Evolutionary conservation across 2,113 vertebrate genomes (phyloP), one percentile per base, ranked within the genome.

Genomic region (Gyps fulvus): DNA sequence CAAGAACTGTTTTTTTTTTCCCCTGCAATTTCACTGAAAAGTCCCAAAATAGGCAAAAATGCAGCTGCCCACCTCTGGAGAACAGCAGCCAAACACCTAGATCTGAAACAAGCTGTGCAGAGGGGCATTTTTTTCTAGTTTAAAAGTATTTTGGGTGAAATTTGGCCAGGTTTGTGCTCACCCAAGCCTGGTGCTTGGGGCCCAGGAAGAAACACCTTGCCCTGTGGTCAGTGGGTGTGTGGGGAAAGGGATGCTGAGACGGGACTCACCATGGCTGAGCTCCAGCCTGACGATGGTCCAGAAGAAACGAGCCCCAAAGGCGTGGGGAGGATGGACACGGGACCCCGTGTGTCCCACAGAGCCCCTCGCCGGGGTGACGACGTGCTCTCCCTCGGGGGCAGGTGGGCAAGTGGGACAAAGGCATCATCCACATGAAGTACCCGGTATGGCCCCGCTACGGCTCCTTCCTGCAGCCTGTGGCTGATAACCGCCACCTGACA

Each of bases 401-500:
- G 99, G 99, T 99, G 95, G 99, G 99, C 70, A 99, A 98, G 93
- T 99, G 98, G 89, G 99, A 99, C 94, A 98, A 96, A 26, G 99
- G 99, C 14, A 98, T 99, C 96, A 98, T 99, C 83, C 99, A 99
- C 94, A 99, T 99, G 99, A 98, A 99, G 90, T 99, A 99, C 94
- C 99, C 99, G 0, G 99, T 99, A 70, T 99, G 99, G 99, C 99
- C 99, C 10, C 99, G 99, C 32, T 99, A 99, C 3, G 99, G 99
- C 31, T 98, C 98, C 69, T 99, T 98, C 96, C 96, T 99, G 97
- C 99, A 99, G 97, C 99, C 99, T 0, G 99, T 99, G 97, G 98
- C 98, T 0, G 99, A 99, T 76, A 99, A 99, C 97, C 98, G 98
- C 16, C 99, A 99, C 91, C 98, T 99, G 96, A 99, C 99, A 0